phyloP scores from a whole-genome alignment of 92 coral and sea anemone species.

The Anthopleura xanthogrammica region DNA sequence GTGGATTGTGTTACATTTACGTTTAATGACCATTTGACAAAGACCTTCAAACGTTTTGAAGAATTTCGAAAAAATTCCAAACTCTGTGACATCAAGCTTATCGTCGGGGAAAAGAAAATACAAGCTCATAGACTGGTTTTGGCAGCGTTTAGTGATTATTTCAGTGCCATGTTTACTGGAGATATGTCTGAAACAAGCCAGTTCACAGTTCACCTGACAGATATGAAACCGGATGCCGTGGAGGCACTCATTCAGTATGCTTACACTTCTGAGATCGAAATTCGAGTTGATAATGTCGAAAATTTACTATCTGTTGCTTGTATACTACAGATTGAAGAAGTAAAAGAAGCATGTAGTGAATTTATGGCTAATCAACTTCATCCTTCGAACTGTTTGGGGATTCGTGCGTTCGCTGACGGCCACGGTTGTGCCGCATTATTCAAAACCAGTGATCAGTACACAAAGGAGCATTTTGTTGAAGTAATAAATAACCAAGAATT shows the following conservation, averaged over 20 bases:
- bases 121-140: constrained; percentile 90
- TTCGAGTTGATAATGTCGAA: constrained; percentile 95
- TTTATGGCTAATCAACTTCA: constrained; percentile 98
- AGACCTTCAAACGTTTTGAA: constrained; percentile 81
- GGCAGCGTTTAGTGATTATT: constrained; percentile 98
- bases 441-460: constrained; percentile 78
- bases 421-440: constrained; percentile 88
- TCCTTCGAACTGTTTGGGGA: constrained; percentile 90
- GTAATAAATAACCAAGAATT: constrained; percentile 92
- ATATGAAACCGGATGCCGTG: constrained; percentile 90
- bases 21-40: constrained; percentile 58
- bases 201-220: constrained; percentile 71
- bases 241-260: constrained; percentile 86
- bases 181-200: constrained; percentile 86
- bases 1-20: constrained; percentile 64
- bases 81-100: constrained; percentile 89
- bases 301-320: constrained; percentile 89
- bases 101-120: constrained; percentile 80
- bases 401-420: constrained; percentile 95
- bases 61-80: constrained; percentile 74
- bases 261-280: constrained; percentile 85
- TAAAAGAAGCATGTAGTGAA: constrained; percentile 88
- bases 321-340: constrained; percentile 90
- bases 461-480: constrained; percentile 91
- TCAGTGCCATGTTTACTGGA: constrained; percentile 97